Evolutionary conservation across 2,113 vertebrate species (phyloP), one percentile per base, ranked within the genome.

Genomic region (Cranoglanis bouderius): DNA sequence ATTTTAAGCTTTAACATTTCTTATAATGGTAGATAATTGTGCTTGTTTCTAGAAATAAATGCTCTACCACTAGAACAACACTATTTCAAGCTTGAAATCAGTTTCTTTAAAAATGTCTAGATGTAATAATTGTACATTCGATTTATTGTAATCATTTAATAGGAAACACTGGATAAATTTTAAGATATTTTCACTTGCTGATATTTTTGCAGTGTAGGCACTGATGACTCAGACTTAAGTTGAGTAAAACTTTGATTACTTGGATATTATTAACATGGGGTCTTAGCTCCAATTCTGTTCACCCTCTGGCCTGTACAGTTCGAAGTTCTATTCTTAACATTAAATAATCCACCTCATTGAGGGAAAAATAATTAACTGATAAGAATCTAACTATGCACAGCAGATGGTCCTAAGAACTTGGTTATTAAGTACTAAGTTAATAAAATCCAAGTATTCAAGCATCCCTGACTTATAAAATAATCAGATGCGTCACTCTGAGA

Each of bases 211-310:
- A 65, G 61, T 12, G 10, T n/a, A 29, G 61, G 61, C 61, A n/a
- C 61, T 3, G 61, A 65, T 65, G 29, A 65, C 61, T 65, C 61
- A 65, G 61, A n/a, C 61, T 65, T 65, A 29, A 65, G 26, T 65
- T n/a, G 8, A 12, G 57, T n/a, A 65, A 65, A 32, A 35, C n/a
- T 70, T 35, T 35, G 16, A 70, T 35, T 70, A 70, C 65, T 70
- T 6, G 65, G 14, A 70, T 70, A 35, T 70, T 35, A 65, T 65
- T n/a, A 65, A n/a, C n/a, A 32, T 70, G 32, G 18, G 65, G 65
- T 74, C 70, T 43, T 75, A 26, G 72, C 72, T 75, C 38, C 72
- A 75, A 38, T 70, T 70, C 65, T 70, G 32, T 70, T n/a, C 72
- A 43, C 38, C 8, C 4, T 75, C 67, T 6, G 32, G 16, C 14